Evolutionary conservation across 2,888 invertebrate species (phyloP), one percentile per base, ranked within the genome.

Genomic region (Cristatella mucedo): DNA sequence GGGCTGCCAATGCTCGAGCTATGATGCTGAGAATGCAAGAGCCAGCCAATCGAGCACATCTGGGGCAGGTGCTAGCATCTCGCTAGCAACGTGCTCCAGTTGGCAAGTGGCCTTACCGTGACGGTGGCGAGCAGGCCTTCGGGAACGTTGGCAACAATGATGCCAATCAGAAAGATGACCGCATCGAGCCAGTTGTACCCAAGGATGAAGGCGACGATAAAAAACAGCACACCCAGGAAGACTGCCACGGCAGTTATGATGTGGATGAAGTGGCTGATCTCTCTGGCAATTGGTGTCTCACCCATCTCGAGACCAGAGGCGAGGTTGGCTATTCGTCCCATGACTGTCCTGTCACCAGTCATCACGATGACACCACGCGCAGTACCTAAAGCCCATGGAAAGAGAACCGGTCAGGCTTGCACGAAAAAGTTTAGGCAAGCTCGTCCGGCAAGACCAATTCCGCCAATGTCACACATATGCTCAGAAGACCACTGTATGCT

Each of bases 341-440:
- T 89, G 5, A 87, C 87, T 53, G 87, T 89, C 66, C 85, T 78
- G 71, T 91, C 89, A 58, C 89, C 91, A 57, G 85, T 87, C 69
- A 82, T 80, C 64, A 91, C 85, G 46, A 87, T 87, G 54, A 80
- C 60, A 2, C 77, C 80, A 53, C 53, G 58, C 20, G 57, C 61
- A 24, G 59, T 66, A 49, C 68, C 69, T n/a, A n/a, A n/a, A n/a
- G n/a, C n/a, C n/a, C n/a, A n/a, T n/a, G n/a, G n/a, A n/a, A n/a
- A n/a, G n/a, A n/a, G n/a, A n/a, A n/a, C n/a, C n/a, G n/a, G n/a
- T n/a, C n/a, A n/a, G n/a, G n/a, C n/a, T n/a, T n/a, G n/a, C n/a
- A n/a, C n/a, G n/a, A n/a, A n/a, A n/a, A n/a, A n/a, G n/a, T n/a
- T n/a, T n/a, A n/a, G n/a, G n/a, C n/a, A n/a, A n/a, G n/a, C n/a